Evolutionary conservation across 2,888 invertebrate species (phyloP).

Genomic region (Acanthopleura granulata): DNA sequence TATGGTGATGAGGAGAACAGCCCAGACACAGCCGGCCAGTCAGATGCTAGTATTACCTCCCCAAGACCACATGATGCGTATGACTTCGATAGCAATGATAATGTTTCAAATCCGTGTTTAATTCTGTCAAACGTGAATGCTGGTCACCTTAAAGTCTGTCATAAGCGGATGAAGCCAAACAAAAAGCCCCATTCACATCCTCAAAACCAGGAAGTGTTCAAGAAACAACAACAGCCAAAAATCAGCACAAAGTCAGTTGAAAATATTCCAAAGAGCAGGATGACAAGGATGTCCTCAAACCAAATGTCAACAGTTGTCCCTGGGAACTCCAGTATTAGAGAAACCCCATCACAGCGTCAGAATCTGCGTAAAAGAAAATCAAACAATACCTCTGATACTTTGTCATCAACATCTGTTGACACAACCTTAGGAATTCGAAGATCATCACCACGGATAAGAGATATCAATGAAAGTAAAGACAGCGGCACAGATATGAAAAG

Average conservation of each 20-base stretch:
- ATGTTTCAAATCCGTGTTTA: too few species aligned
- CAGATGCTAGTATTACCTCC: not conserved
- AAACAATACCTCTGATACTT: not conserved
- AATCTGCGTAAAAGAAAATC: not conserved
- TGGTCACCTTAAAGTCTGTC: too few species aligned
- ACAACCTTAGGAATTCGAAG: not conserved
- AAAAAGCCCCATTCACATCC: not conserved
- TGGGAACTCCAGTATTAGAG: not conserved
- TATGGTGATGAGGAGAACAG: conserved; percentile 17
- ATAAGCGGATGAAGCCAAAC: too few species aligned
- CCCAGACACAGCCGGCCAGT: not conserved
- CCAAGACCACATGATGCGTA: not conserved
- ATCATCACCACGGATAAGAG: not conserved
- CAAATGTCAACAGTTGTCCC: too few species aligned
- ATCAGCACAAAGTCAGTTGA: too few species aligned
- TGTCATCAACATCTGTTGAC: not conserved
- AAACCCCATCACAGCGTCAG: not conserved
- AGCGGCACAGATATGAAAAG: not conserved
- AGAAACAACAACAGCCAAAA: not conserved
- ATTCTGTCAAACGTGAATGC: too few species aligned
- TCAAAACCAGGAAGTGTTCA: not conserved
- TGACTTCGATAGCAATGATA: too few species aligned
- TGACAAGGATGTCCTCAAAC: too few species aligned
- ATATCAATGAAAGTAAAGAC: not conserved
- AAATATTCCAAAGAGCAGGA: too few species aligned